Evolutionary conservation across 2,797 vertebrate genomes (phyloP).

Genomic region (Crenuchus spilurus): DNA sequence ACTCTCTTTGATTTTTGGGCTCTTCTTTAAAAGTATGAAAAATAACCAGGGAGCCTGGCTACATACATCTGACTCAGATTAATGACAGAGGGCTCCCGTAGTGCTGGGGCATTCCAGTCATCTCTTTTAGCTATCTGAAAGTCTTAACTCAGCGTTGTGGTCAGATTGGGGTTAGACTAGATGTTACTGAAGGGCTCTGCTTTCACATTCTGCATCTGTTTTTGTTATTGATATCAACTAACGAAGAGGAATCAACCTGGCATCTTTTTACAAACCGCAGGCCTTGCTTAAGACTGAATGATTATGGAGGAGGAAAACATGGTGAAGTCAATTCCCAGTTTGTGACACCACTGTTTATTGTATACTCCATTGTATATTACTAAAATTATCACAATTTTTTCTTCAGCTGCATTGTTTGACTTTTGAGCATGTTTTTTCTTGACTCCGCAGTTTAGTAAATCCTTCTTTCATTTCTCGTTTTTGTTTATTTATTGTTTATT

Average conservation of each 20-base stretch:
- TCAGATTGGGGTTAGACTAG: constrained; percentile 25
- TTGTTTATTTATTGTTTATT: neutral
- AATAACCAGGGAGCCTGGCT: constrained; percentile 48
- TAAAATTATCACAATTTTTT: too few species aligned
- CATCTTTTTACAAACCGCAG: constrained; percentile 10
- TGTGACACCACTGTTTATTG: constrained; percentile 6
- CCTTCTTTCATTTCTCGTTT: neutral
- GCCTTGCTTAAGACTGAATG: neutral
- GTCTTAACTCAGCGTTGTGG: constrained; percentile 32
- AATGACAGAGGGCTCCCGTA: constrained; percentile 54
- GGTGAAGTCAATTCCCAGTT: neutral
- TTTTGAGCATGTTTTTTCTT: neutral
- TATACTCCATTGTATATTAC: neutral
- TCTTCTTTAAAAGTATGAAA: constrained; percentile 35
- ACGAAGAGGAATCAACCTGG: constrained; percentile 5
- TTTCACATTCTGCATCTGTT: constrained; percentile 16
- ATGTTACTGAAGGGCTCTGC: constrained; percentile 12
- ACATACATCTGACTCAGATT: constrained; percentile 68
- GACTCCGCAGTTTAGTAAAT: neutral
- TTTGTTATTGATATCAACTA: constrained; percentile 38
- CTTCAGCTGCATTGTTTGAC: neutral
- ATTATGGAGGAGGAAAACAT: constrained; percentile 9
- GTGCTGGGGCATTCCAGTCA: constrained; percentile 44
- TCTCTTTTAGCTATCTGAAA: constrained; percentile 37
- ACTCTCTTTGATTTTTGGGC: constrained; percentile 27